phyloP scores from a whole-genome alignment of 2,888 invertebrate genomes.

The Gnatocerus cornutus region DNA sequence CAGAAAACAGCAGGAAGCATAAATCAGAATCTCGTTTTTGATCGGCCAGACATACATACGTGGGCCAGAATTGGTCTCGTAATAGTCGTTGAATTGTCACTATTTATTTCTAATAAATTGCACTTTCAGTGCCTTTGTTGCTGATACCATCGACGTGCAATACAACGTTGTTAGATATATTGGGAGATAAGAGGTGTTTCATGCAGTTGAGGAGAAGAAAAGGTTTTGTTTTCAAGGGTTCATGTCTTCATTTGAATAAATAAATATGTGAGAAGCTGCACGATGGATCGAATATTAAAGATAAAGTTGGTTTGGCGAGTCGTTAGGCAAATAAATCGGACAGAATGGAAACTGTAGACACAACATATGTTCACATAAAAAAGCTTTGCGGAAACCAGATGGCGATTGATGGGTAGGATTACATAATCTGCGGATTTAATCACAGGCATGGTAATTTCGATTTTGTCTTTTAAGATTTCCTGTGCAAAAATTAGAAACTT shows the following conservation, averaged over 20 bases:
- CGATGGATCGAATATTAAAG: too few relatives aligned
- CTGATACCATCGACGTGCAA: slow-evolving; percentile 16
- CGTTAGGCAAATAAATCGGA: too few relatives aligned
- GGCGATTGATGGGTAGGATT: too few relatives aligned
- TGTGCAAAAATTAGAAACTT: too few relatives aligned
- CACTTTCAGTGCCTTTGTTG: slow-evolving; percentile 27
- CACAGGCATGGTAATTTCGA: too few relatives aligned
- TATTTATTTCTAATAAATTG: slow-evolving; percentile 41
- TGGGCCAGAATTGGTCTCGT: slow-evolving; percentile 44
- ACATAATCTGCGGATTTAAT: too few relatives aligned
- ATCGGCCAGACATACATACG: slow-evolving; percentile 42
- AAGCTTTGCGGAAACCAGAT: too few relatives aligned
- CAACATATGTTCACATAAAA: too few relatives aligned
- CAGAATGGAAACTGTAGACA: too few relatives aligned
- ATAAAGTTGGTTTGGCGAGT: too few relatives aligned
- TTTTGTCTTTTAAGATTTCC: too few relatives aligned
- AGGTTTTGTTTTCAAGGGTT: background rate
- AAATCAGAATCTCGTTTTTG: slow-evolving; percentile 48
- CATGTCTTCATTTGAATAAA: background rate
- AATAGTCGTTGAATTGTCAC: slow-evolving; percentile 29
- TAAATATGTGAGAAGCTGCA: too few relatives aligned
- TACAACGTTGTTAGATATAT: background rate
- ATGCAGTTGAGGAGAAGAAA: background rate
- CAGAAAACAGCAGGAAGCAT: slow-evolving; percentile 51
- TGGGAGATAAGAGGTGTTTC: background rate